Evolutionary conservation across 2,113 vertebrate species (phyloP), one percentile per base, ranked within the genome.

Genomic region (Pseudonaja textilis): DNA sequence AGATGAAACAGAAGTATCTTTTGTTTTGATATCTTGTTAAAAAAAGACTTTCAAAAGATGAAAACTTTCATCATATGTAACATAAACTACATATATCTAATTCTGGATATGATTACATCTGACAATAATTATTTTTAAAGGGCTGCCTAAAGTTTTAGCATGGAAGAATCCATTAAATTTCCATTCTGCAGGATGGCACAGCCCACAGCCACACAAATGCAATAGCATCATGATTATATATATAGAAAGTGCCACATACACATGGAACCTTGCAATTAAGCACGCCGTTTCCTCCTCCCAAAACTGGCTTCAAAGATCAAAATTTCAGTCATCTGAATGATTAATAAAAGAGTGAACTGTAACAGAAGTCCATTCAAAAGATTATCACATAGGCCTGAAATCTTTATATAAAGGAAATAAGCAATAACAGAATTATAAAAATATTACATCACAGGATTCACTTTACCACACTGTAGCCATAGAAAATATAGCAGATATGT

Each of bases 211-310:
- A 14, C 56, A 54, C 3, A 12, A 81, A 57, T 52, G 81, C 81
- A 34, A 93, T 64, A 87, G 92, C 89, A 90, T 93, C 89, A 93
- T 87, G n/a, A 61, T 93, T 93, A 90, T 87, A 93, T 87, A 93
- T 90, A 93, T 93, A 93, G 92, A 54, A 47, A 54, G 56, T 93
- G 92, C 92, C 92, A 93, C 92, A 90, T 93, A 90, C 47, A 90
- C 92, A 87, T 47, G 45, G 64, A 89, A 93, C 92, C 9, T 54
- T 90, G 92, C 34, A 90, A 61, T 56, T 54, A 54, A 90, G 81
- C 56, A 12, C 87, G 25, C 81, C 56, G 64, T 39, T 81, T 39
- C 92, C 74, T 90, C 88, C 81, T 90, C 88, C 81, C 45, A 61
- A 86, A 85, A 29, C 26, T 93, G 56, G 56, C 26, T 61, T 47